These are phyloP conservation scores for Malacoctenus gilli DNA, from an alignment of 2,797 vertebrate genomes.

Conservation along the genomic window DNA sequence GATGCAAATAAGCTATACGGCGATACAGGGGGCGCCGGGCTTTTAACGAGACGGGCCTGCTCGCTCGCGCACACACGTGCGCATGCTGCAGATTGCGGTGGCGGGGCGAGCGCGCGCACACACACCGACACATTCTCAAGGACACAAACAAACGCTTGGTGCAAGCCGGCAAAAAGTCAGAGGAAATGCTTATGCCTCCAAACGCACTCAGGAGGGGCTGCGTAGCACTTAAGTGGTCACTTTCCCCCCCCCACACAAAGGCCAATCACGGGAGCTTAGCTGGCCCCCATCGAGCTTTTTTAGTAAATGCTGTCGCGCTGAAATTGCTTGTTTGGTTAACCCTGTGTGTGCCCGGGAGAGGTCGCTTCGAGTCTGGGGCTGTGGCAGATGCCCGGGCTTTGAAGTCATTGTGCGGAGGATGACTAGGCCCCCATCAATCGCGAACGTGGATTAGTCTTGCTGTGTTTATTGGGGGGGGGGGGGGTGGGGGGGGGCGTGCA, in stretches of 20 bases:
- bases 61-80: constrained; percentile 17
- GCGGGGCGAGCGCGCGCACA: neutral
- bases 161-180: constrained; percentile 62
- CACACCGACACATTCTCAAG: constrained; percentile 33
- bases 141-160: constrained; percentile 31
- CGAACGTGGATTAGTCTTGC: constrained; percentile 67
- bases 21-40: neutral
- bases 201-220: constrained; percentile 55
- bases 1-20: no score
- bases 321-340: constrained; percentile 58
- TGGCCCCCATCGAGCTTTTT: constrained; percentile 56
- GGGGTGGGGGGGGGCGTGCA: no score
- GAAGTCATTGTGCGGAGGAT: constrained; percentile 60
- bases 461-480: constrained; percentile 58
- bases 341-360: constrained; percentile 32
- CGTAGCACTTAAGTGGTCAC: constrained; percentile 70
- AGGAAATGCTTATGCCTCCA: constrained; percentile 73
- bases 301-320: constrained; percentile 47
- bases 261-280: constrained; percentile 74
- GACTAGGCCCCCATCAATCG: constrained; percentile 56
- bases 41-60: constrained; percentile 2
- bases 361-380: constrained; percentile 26
- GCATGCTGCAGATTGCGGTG: no score
- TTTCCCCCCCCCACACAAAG: constrained; percentile 70
- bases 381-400: constrained; percentile 52